Evolutionary conservation across 1,140 invertebrate genomes (phyloP).

Genomic region (Pectinophora gossypiella): DNA sequence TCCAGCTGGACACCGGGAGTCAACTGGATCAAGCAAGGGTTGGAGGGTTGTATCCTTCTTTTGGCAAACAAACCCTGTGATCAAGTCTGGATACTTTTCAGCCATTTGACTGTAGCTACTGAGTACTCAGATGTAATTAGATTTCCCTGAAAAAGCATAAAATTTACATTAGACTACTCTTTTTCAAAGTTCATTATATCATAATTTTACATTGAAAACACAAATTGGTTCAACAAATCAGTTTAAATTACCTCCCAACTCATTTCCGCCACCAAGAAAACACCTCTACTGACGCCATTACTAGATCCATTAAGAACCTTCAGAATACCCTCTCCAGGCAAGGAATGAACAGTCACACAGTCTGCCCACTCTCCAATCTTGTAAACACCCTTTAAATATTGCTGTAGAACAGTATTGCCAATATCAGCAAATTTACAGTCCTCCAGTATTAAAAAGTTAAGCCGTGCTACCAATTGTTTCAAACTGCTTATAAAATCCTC

Average conservation of each 20-base stretch:
- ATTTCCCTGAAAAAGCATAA: constrained; percentile 78
- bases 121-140: constrained; percentile 86
- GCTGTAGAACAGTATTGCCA: constrained; percentile 91
- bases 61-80: constrained; percentile 93
- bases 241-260: constrained; percentile 78
- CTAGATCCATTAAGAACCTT: constrained; percentile 79
- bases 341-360: constrained; percentile 90
- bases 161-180: too few species aligned
- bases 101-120: constrained; percentile 81
- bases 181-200: too few species aligned
- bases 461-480: constrained; percentile 80
- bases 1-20: constrained; percentile 90
- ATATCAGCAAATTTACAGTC: constrained; percentile 99
- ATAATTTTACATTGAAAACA: not conserved
- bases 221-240: not conserved
- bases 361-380: constrained; percentile 92
- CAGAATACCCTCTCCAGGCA: constrained; percentile 90
- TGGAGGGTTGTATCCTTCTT: constrained; percentile 78
- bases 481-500: constrained; percentile 79
- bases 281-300: constrained; percentile 69
- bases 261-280: constrained; percentile 91
- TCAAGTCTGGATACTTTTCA: constrained; percentile 76
- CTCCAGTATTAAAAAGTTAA: constrained; percentile 96
- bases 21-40: constrained; percentile 87
- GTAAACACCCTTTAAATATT: constrained; percentile 87